These are phyloP conservation scores for Chrysopa pallens DNA, from an alignment of 1,140 invertebrate genomes.

Conservation along the genomic window DNA sequence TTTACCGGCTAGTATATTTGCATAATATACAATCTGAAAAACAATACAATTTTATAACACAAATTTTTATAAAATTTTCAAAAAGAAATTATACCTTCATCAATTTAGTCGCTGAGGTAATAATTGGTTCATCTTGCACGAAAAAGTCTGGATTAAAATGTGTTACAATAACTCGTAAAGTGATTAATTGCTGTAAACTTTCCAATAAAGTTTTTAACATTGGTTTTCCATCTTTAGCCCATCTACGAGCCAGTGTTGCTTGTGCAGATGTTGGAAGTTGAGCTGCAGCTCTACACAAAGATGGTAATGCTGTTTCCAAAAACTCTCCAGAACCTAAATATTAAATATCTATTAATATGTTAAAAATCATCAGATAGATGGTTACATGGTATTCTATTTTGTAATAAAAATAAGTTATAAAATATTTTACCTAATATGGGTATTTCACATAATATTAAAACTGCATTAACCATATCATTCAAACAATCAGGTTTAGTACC, in stretches of 20 bases:
- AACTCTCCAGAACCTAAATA: slow-evolving; percentile 52
- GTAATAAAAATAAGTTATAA: too few species aligned
- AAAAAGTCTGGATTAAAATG: slow-evolving; percentile 53
- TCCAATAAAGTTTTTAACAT: slow-evolving; percentile 56
- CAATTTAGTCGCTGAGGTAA: slow-evolving; percentile 64
- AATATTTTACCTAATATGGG: slow-evolving; percentile 58
- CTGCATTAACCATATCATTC: slow-evolving; percentile 49
- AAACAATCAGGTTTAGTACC: slow-evolving; percentile 27
- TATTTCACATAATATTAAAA: slow-evolving; percentile 78
- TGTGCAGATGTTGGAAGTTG: slow-evolving; percentile 57
- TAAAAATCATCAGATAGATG: too few species aligned
- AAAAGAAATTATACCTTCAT: slow-evolving; percentile 39
- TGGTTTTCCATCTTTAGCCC: slow-evolving; percentile 52
- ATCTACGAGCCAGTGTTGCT: slow-evolving; percentile 58
- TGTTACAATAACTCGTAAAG: slow-evolving; percentile 57
- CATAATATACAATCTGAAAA: slow-evolving; percentile 72
- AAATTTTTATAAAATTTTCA: background rate
- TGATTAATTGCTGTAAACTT: slow-evolving; percentile 74
- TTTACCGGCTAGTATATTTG: slow-evolving; percentile 67
- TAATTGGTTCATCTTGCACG: slow-evolving; percentile 66
- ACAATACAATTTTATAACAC: too few species aligned
- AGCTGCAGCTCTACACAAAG: slow-evolving; percentile 59
- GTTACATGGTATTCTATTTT: too few species aligned
- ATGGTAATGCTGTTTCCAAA: slow-evolving; percentile 62
- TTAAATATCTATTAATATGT: too few species aligned